Evolutionary conservation across 1,140 invertebrate species (phyloP), one percentile per base, ranked within the genome.

Genomic region (Rhynchophorus ferrugineus): DNA sequence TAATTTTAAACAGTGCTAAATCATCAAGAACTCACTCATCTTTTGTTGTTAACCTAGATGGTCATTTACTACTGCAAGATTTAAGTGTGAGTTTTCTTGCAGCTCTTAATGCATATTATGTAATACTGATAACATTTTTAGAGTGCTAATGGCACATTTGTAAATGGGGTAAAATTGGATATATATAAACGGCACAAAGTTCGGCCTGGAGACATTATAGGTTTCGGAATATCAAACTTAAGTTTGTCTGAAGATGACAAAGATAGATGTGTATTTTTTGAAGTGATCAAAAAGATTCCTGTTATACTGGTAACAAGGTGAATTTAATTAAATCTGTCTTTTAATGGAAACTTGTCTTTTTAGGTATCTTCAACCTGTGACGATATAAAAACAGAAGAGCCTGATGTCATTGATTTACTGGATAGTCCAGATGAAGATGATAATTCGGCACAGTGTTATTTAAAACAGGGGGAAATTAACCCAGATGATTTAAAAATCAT

Each of bases 81-180:
- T 21, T 44, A 22, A 51, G 44, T 11, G 49, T 51, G 14, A 20
- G 35, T 39, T n/a, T 13, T 3, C 3, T 14, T 13, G 3, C 11
- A 13, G 3, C 34, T 5, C 3, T 36, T 13, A 5, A 36, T 36
- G n/a, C 16, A 11, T 36, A 36, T 36, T 13, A 13, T 11, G 16
- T 13, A 36, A 36, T 5, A 14, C 16, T 5, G 16, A 13, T 13
- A 3, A n/a, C 20, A 7, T 11, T 41, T 18, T 18, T 17, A 54
- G 51, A 54, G 51, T 34, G 33, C 43, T 19, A 54, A 54, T 54
- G 51, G 51, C 8, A 54, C 51, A 8, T 54, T 47, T 47, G 37
- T 54, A 1, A 54, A 54, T 54, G 51, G 51, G 11, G 16, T 2
- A 16, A 14, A 21, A 14, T 47, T 54, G 22, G 11, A 34, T 21